Conservation (phyloP, 53 echinoderm and acorn worm species). For the Echinarachnius parma region DNA sequence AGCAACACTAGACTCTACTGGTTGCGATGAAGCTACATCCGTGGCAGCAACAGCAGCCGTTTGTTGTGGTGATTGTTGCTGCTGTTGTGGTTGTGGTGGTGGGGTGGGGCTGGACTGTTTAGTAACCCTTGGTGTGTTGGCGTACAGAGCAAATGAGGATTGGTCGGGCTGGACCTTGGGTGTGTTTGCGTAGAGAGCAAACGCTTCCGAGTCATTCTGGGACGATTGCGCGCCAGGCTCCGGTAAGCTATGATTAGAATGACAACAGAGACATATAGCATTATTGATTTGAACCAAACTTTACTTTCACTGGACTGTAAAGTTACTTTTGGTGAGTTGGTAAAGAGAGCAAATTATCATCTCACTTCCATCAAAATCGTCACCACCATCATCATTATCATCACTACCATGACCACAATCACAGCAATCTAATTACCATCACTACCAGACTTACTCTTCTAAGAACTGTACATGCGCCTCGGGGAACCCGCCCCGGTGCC, state of each 20-base stretch:
- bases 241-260: not conserved
- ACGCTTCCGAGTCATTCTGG: not conserved
- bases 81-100: not conserved
- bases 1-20: no score
- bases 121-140: conserved; percentile 34
- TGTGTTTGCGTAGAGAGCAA: conserved; percentile 41
- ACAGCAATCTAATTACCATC: no score
- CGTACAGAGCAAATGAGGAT: conserved; percentile 21
- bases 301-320: no score
- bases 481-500: no score
- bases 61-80: not conserved
- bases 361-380: no score
- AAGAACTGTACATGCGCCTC: no score
- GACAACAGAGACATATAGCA: not conserved
- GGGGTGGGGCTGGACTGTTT: conserved; percentile 32
- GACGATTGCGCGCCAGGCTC: conserved; percentile 1
- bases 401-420: no score
- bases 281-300: no score
- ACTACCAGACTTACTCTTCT: no score
- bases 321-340: no score
- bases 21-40: not conserved
- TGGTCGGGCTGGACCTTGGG: conserved; percentile 16
- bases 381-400: no score
- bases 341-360: no score
- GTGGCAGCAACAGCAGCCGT: not conserved